These are phyloP conservation scores for Drosophila sordidapex DNA, from an alignment of 2,888 invertebrate genomes.

Conservation along the genomic window DNA sequence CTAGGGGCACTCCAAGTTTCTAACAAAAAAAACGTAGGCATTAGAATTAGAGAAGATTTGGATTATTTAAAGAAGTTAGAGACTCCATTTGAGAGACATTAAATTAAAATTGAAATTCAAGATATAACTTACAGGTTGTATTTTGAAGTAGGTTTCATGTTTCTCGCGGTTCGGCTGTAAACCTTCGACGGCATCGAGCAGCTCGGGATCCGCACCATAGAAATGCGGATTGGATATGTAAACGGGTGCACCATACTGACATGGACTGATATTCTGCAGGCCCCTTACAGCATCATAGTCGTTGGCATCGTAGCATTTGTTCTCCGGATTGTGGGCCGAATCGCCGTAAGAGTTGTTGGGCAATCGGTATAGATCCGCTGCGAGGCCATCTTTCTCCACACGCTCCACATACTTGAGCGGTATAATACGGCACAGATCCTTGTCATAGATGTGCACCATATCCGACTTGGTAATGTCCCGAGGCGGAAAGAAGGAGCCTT, in stretches of 20 bases:
- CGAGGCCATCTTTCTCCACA: conserved; percentile 90
- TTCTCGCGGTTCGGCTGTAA: conserved; percentile 88
- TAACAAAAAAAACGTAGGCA: conserved; percentile 80
- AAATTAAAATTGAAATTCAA: not conserved
- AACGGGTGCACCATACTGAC: conserved; percentile 95
- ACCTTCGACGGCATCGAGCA: conserved; percentile 90
- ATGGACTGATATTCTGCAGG: conserved; percentile 93
- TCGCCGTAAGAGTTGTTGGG: conserved; percentile 89
- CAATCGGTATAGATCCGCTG: conserved; percentile 90
- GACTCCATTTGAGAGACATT: too few relatives aligned
- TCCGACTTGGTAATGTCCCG: conserved; percentile 89
- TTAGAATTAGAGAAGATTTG: not conserved
- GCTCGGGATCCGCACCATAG: conserved; percentile 90
- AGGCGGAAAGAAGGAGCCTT: conserved; percentile 94
- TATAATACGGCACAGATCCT: conserved; percentile 93
- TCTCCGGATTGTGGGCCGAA: conserved; percentile 88
- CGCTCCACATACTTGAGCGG: conserved; percentile 90
- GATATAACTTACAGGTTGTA: conserved; percentile 89
- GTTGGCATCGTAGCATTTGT: conserved; percentile 90
- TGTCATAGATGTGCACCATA: conserved; percentile 92
- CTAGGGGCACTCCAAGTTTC: conserved; percentile 94
- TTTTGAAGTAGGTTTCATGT: conserved; percentile 92
- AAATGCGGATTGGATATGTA: conserved; percentile 96
- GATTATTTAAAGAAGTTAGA: not conserved
- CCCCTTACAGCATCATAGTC: conserved; percentile 90